These are phyloP conservation scores for Psylliodes chrysocephalus DNA, from an alignment of 2,888 invertebrate genomes.

Conservation along the genomic window DNA sequence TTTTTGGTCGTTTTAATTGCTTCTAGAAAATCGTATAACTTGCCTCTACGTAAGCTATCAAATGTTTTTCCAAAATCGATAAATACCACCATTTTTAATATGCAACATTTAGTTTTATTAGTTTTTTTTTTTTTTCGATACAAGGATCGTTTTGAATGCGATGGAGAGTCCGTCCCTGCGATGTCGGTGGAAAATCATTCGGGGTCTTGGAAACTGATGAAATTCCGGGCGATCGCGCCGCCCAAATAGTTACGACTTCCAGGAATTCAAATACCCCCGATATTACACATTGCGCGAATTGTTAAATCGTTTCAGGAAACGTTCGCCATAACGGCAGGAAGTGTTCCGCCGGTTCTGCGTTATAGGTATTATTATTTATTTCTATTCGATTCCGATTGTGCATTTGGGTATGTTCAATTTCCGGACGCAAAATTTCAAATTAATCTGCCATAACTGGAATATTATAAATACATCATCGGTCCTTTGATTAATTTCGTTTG, in stretches of 20 bases:
- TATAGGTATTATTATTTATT: constrained; percentile 15
- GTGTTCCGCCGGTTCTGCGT: constrained; percentile 1
- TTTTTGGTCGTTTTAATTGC: no score
- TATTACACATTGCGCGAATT: constrained; percentile 64
- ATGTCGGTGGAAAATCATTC: constrained; percentile 67
- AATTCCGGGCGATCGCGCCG: constrained; percentile 63
- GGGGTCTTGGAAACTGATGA: constrained; percentile 70
- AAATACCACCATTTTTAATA: no score
- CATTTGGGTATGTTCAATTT: neutral
- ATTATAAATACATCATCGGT: no score
- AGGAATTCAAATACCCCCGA: constrained; percentile 63
- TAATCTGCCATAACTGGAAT: no score
- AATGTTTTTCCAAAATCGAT: no score
- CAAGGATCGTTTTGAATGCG: no score
- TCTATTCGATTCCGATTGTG: constrained; percentile 7
- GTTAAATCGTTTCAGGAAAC: constrained; percentile 46
- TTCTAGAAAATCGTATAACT: no score
- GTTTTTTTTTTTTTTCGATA: neutral
- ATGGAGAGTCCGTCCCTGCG: constrained; percentile 12
- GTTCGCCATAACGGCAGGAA: neutral
- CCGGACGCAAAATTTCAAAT: no score
- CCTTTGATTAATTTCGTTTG: no score
- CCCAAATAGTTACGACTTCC: constrained; percentile 64
- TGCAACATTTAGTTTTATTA: no score
- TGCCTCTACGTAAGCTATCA: no score